These are phyloP conservation scores for Menidia menidia DNA, from an alignment of 2,797 vertebrate genomes.

Conservation along the genomic window DNA sequence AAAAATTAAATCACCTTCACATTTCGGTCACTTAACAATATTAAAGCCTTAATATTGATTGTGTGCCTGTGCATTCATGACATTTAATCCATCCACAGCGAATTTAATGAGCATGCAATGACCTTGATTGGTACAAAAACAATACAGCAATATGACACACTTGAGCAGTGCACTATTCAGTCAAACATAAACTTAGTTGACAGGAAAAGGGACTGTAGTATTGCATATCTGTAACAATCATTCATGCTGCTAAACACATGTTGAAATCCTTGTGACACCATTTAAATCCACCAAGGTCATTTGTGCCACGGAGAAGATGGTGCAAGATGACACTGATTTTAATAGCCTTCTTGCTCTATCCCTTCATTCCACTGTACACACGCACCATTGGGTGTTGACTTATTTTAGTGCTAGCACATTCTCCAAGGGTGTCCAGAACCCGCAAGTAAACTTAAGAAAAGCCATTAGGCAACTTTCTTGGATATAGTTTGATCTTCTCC, in stretches of 20 bases:
- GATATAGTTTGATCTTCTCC: constrained; percentile 23
- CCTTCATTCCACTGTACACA: constrained; percentile 38
- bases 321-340: constrained; percentile 57
- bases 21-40: constrained; percentile 45
- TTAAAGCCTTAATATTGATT: constrained; percentile 28
- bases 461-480: constrained; percentile 40
- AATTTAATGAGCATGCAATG: constrained; percentile 53
- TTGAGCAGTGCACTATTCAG: constrained; percentile 1
- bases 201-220: constrained; percentile 11
- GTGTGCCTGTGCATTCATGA: constrained; percentile 30
- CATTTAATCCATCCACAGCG: constrained; percentile 36
- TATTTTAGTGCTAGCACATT: constrained; percentile 62
- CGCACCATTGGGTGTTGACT: constrained; percentile 45
- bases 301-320: constrained; percentile 31
- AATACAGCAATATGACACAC: constrained; percentile 36
- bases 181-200: constrained; percentile 7
- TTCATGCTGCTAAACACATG: constrained; percentile 13
- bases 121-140: constrained; percentile 59
- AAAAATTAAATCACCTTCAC: constrained; percentile 50
- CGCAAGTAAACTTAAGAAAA: constrained; percentile 28
- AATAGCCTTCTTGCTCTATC: constrained; percentile 60
- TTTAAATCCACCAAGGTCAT: constrained; percentile 62
- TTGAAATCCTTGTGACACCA: constrained; percentile 35
- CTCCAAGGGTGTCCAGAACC: constrained; percentile 42
- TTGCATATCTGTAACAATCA: constrained; percentile 23